Base-by-base conservation (phyloP, 2,888 invertebrate species). In the Cyaniris semiargus region DNA sequence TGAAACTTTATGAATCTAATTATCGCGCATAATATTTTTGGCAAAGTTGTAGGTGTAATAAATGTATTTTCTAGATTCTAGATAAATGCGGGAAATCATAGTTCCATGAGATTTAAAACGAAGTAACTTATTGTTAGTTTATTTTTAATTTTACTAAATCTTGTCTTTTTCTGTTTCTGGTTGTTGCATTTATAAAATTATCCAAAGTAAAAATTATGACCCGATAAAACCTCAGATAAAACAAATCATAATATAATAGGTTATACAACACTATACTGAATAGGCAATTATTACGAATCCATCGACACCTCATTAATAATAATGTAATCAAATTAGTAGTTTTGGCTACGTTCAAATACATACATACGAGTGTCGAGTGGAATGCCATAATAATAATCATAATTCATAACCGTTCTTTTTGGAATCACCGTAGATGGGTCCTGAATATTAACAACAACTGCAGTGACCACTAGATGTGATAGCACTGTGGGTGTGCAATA, bases 381-480 rank as follows among this genome's bases (percentile, higher is more conserved):
- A 31, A 10, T 44, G 44, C 10, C 15, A 48, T 48, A 48, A 8
- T 48, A 13, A 48, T n/a, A n/a, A n/a, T n/a, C n/a, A n/a, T n/a
- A n/a, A n/a, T n/a, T 53, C 53, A 53, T 53, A 53, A 18, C 53
- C 1, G 53, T 18, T 18, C 53, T 18, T 53, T 53, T 53, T 18
- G 53, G 18, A 15, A 18, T 18, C 53, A 15, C 18, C 53, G 53
- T 53, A 53, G 53, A 15, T 1, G 53, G 53, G 53, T 53, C 15
- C 53, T 44, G 72, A 79, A 80, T 79, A 80, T 80, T 79, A 76
- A 75, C 53, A 78, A 80, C 80, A 78, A 80, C 78, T 82, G 80
- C 80, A 70, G 80, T 82, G 88, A 87, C 86, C 88, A 87, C 81
- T 81, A 86, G 85, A 85, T 84, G 81, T 86, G 86, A 84, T 82